Evolutionary conservation across 37 sponge, comb jelly and placozoan genomes (phyloP), one percentile per base, ranked within the genome.

Genomic region (Hormiphora californensis): DNA sequence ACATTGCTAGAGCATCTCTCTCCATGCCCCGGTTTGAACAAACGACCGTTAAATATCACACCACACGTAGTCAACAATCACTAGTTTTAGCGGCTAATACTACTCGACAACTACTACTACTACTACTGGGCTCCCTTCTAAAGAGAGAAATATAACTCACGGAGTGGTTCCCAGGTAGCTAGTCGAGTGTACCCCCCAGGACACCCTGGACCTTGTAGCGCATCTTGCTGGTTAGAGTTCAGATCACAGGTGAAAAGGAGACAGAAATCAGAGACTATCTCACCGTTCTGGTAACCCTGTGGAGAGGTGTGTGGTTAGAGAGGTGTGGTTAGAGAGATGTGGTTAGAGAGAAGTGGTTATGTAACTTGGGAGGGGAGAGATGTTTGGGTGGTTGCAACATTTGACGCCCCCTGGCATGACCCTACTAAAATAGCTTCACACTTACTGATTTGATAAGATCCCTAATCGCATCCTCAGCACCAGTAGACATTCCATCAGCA

Each of bases 221-320:
- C 81, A 15, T 33, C 46, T 2, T 11, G 38, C 23, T 40, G 27
- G 4, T 33, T 39, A 1, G 43, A 2, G 1, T 22, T 46, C 0
- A 46, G 35, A 12, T 36, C 81, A 73, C 81, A 73, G 7, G 81
- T 73, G 25, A 73, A 73, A 43, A 73, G 40, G 46, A 73, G 40
- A 40, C 81, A 73, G 25, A 73, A 73, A 43, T 73, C 44, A 8
- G 61, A 57, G n/a, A 28, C 61, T n/a, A 73, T 73, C 7, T 40
- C 35, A 1, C 22, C 44, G 28, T n/a, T 15, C 9, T 73, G 44
- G 44, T 73, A 73, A 41, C 81, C 81, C 81, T 73, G 46, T 1
- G 35, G 39, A 30, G 27, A 57, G n/a, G 61, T 57, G 7, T 57
- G n/a, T 19, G 7, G 7, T n/a, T n/a, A n/a, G n/a, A n/a, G n/a